Evolutionary conservation across 2,888 invertebrate genomes (phyloP).

Genomic region (Lasioglossum vierecki): DNA sequence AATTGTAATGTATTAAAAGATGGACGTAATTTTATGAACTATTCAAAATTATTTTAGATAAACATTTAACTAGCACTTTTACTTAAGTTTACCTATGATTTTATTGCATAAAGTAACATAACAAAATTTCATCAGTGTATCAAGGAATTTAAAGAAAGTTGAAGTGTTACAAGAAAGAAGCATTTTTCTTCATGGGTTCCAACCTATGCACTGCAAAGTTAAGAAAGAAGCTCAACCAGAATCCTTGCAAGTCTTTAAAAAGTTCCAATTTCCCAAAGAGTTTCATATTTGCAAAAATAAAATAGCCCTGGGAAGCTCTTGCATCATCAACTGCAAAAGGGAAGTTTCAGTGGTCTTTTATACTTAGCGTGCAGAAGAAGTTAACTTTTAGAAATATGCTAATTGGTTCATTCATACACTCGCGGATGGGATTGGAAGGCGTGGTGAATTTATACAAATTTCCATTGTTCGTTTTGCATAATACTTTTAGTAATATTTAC

Average conservation of each 20-base stretch:
- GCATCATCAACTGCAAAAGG: not conserved
- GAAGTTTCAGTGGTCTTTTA: conserved; percentile 1
- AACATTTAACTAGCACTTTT: not conserved
- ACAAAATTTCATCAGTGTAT: not conserved
- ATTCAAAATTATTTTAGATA: too few relatives aligned
- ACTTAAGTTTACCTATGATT: not conserved
- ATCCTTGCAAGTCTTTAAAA: conserved; percentile 1
- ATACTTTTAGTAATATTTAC: not conserved
- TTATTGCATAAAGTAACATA: not conserved
- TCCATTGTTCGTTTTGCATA: not conserved
- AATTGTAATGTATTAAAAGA: too few relatives aligned
- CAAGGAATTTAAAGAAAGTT: conserved; percentile 4
- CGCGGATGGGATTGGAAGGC: not conserved
- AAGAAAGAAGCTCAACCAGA: not conserved
- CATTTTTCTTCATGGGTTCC: not conserved
- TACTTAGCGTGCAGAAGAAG: not conserved
- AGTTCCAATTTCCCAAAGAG: conserved; percentile 13
- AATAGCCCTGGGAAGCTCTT: not conserved
- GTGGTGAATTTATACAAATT: not conserved
- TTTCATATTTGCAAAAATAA: not conserved
- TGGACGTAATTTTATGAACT: too few relatives aligned
- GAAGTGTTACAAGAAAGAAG: not conserved
- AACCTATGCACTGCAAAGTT: not conserved
- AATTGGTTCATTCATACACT: not conserved
- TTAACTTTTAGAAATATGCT: not conserved